Evolutionary conservation across 1,140 invertebrate species (phyloP).

Genomic region (Atopsyche davidsoni): DNA sequence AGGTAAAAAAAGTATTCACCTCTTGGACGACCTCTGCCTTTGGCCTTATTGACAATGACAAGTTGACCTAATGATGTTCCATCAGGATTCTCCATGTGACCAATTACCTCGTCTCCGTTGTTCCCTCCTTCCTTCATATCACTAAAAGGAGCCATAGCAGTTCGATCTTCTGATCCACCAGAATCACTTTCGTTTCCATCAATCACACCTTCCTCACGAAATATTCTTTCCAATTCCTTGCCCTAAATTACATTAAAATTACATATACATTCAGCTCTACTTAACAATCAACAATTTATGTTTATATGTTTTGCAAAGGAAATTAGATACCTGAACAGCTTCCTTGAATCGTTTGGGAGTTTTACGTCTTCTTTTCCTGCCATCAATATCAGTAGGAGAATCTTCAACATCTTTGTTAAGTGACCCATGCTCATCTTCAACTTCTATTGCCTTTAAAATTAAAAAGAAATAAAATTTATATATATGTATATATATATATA

Average conservation of each 20-base stretch:
- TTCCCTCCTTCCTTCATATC: conserved; percentile 18
- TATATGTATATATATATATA: conserved; percentile 7
- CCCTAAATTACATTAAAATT: conserved; percentile 42
- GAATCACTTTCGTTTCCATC: conserved; percentile 53
- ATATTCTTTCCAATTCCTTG: conserved; percentile 66
- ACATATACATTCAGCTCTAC: no score
- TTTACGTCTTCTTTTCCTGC: conserved; percentile 56
- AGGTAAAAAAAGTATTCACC: conserved; percentile 26
- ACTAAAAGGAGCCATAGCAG: conserved; percentile 21
- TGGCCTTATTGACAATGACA: conserved; percentile 53
- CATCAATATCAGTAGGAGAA: conserved; percentile 44
- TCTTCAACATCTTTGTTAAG: conserved; percentile 37
- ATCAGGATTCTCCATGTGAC: conserved; percentile 56
- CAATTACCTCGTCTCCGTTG: conserved; percentile 53
- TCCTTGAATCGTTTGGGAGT: conserved; percentile 61
- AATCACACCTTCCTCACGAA: conserved; percentile 64
- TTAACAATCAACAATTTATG: no score
- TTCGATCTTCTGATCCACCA: conserved; percentile 29
- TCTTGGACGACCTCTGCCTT: conserved; percentile 50
- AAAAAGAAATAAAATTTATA: background rate
- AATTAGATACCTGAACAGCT: conserved; percentile 51
- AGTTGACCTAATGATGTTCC: conserved; percentile 55
- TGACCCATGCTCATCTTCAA: no score
- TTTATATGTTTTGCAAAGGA: background rate
- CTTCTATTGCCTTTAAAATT: no score